Conservation (phyloP, 1,140 invertebrate species). For the Trichoplusia ni region DNA sequence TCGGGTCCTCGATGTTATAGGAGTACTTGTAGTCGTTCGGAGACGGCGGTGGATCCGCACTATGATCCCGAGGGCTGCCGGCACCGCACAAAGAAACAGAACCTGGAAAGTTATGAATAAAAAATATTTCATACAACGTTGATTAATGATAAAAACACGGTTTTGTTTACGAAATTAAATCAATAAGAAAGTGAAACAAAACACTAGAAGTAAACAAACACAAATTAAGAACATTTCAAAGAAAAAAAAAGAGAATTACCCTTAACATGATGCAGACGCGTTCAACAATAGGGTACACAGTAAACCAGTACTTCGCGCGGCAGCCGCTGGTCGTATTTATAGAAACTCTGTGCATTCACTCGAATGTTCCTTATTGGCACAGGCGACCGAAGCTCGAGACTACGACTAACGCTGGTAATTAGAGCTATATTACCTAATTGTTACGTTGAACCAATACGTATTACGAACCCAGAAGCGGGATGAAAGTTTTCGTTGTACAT, state of each 20-base stretch:
- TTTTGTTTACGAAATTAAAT: background rate
- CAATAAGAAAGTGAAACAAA: too few species aligned
- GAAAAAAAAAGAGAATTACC: slow-evolving; percentile 50
- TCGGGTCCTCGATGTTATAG: slow-evolving; percentile 81
- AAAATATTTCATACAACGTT: background rate
- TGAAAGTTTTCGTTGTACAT: slow-evolving; percentile 7
- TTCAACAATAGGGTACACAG: slow-evolving; percentile 56
- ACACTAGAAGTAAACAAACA: slow-evolving; percentile 11
- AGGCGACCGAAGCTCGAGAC: background rate
- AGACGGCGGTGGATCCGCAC: slow-evolving; percentile 63
- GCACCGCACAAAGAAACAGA: slow-evolving; percentile 42
- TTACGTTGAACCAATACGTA: slow-evolving; percentile 7
- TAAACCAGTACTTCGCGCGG: slow-evolving; percentile 45
- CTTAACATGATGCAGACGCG: slow-evolving; percentile 55
- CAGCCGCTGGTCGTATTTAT: slow-evolving; percentile 65
- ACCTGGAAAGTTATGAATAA: too few species aligned
- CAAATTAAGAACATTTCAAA: background rate
- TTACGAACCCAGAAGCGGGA: slow-evolving; percentile 2
- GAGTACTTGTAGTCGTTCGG: slow-evolving; percentile 78
- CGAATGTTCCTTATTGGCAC: slow-evolving; percentile 56
- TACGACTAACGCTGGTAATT: slow-evolving; percentile 16
- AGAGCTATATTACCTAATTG: slow-evolving; percentile 23
- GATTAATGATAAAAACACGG: background rate
- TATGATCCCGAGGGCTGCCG: slow-evolving; percentile 56
- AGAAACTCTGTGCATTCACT: slow-evolving; percentile 66